phyloP scores from a whole-genome alignment of 1,140 invertebrate genomes.

The Eupeodes corollae region DNA sequence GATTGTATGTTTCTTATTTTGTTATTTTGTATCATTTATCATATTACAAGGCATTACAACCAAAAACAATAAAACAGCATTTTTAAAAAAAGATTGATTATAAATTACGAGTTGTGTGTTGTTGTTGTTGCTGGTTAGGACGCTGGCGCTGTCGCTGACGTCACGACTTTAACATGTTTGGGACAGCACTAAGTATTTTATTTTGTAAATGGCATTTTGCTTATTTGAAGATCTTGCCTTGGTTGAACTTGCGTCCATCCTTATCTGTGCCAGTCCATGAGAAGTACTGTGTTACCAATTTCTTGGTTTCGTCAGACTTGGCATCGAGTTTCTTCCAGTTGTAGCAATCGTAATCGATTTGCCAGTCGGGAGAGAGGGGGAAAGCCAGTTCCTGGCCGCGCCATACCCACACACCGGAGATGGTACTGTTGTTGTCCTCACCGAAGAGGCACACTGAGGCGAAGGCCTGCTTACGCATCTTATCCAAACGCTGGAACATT shows the following conservation, averaged over 20 bases:
- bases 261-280: slow-evolving; percentile 83
- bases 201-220: slow-evolving; percentile 5
- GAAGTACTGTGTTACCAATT: slow-evolving; percentile 85
- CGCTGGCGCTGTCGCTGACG: no score
- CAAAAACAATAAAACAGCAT: no score
- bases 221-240: slow-evolving; percentile 99
- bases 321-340: slow-evolving; percentile 92
- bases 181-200: neutral
- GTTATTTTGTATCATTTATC: no score
- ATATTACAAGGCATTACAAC: no score
- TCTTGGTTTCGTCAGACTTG: slow-evolving; percentile 69
- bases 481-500: slow-evolving; percentile 97
- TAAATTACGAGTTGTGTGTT: no score
- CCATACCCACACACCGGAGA: slow-evolving; percentile 97
- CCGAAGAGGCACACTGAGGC: slow-evolving; percentile 90
- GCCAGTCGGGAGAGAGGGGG: slow-evolving; percentile 77
- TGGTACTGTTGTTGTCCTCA: slow-evolving; percentile 80
- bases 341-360: slow-evolving; percentile 95
- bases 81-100: no score
- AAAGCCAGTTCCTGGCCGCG: slow-evolving; percentile 90
- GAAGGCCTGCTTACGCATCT: slow-evolving; percentile 94
- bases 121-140: no score
- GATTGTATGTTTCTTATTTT: no score
- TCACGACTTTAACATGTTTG: neutral
- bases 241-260: slow-evolving; percentile 84